Base-by-base conservation (phyloP, 2,113 vertebrate species). In the Malurus melanocephalus region DNA sequence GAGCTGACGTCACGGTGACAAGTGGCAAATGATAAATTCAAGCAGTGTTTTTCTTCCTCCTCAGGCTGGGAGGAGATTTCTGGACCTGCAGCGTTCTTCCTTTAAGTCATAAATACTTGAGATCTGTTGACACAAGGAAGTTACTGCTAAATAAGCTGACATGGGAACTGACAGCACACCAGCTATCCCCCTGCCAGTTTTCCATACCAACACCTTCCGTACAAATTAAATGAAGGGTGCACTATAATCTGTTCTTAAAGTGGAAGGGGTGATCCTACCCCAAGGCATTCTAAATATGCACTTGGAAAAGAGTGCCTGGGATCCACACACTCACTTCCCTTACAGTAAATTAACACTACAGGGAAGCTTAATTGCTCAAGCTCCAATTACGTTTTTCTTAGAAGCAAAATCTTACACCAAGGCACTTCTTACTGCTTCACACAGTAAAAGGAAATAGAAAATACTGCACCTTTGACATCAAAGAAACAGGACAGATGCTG, bases 1-100 rank as follows among this genome's bases (percentile, higher is more conserved):
- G 11, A 87, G 83, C 65, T 97, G 97, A 98, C 95, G 97, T 98
- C 96, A 97, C 19, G 77, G 46, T 46, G 71, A 32, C 61, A 83
- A 91, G 62, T 24, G 13, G 88, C 91, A 96, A 94, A 94, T 95
- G 89, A 71, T 38, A 85, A 49, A 74, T 80, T 38, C 84, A 91
- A 83, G 61, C 55, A 10, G 61, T 40, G 73, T 69, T 85, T 30
- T 65, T 33, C 15, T 91, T 79, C 85, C 33, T 80, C 60, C 61
- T 38, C 8, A 33, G 57, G 49, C 75, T 92, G 87, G 87, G 81
- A 88, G 35, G 66, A 62, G 72, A 85, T 69, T 83, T 67, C 77
- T 71, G 67, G 33, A 85, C 35, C 46, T 55, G 35, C 38, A 45
- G 18, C 18, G 10, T 61, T 93, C 80, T 91, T 84, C 30, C 51